Evolutionary conservation across 2,113 vertebrate genomes (phyloP).

Genomic region (Willisornis vidua): DNA sequence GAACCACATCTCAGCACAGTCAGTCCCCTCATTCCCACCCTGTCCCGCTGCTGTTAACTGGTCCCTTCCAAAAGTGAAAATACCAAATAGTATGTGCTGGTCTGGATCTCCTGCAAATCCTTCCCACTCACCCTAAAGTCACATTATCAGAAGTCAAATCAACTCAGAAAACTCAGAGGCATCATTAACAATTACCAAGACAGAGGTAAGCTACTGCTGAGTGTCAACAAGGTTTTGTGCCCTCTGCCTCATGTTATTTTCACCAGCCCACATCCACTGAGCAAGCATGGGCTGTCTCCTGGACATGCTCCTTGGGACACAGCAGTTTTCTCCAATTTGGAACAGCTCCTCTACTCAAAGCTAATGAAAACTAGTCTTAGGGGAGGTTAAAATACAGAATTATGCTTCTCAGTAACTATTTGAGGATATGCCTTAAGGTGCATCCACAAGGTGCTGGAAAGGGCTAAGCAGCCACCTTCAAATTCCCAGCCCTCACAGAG

Average conservation of each 20-base stretch:
- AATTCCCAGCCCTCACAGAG: not conserved
- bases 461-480: not conserved
- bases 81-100: rapidly evolving
- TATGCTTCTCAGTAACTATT: not conserved
- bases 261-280: rapidly evolving
- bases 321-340: not conserved
- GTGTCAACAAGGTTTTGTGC: not conserved
- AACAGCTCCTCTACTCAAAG: not conserved
- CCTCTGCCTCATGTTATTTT: not conserved
- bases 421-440: not conserved
- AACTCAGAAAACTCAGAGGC: not conserved
- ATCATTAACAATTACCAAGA: not conserved
- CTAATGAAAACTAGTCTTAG: not conserved
- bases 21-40: not conserved
- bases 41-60: not conserved
- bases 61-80: not conserved
- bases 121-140: not conserved
- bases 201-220: not conserved
- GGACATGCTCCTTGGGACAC: not conserved
- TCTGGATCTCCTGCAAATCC: not conserved
- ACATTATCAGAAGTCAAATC: not conserved
- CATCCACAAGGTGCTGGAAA: not conserved
- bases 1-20: not conserved
- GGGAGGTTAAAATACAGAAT: not conserved
- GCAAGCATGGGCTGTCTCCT: not conserved